A percentile compares a stretch with the other conserved stretches of the same genome.
phyloP scores from a whole-genome alignment of 2,113 vertebrate species.

The Colossoma macropomum region DNA sequence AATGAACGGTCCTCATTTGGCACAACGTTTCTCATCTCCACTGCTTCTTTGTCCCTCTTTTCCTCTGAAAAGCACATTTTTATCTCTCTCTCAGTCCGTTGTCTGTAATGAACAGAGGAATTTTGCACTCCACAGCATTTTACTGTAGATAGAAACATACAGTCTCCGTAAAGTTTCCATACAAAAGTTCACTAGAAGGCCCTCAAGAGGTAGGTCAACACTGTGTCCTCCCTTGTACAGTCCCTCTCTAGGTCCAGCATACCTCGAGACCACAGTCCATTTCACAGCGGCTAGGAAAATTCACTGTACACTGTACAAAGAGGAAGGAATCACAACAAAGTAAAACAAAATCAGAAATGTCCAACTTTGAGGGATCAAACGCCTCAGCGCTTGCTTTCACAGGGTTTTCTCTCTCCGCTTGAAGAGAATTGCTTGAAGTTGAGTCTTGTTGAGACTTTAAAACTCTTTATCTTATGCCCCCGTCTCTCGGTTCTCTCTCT shows the following conservation, averaged over 20 bases:
- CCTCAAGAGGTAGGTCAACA: slow-evolving; percentile 15
- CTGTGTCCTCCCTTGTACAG: slow-evolving; percentile 50
- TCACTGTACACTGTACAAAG: slow-evolving; percentile 41
- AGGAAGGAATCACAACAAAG: slow-evolving; percentile 2
- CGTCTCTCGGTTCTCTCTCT: background rate
- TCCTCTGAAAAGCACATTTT: background rate
- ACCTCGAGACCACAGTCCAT: background rate
- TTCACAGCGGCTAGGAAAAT: background rate
- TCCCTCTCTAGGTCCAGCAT: background rate
- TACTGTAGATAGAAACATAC: background rate
- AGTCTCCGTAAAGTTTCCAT: background rate
- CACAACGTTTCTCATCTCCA: background rate
- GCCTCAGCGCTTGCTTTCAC: background rate
- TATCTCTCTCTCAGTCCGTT: background rate
- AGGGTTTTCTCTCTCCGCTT: background rate
- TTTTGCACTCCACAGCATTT: background rate
- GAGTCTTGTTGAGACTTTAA: slow-evolving; percentile 2
- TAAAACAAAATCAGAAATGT: background rate
- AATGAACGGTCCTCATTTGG: slow-evolving; percentile 15
- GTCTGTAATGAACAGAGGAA: too few species aligned
- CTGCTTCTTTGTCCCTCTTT: background rate
- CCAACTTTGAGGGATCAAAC: slow-evolving; percentile 9
- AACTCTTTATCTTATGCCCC: background rate
- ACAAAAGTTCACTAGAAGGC: background rate
- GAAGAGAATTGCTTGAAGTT: slow-evolving; percentile 7